phyloP scores from a whole-genome alignment of 2,113 vertebrate species.

The Tinamus guttatus region DNA sequence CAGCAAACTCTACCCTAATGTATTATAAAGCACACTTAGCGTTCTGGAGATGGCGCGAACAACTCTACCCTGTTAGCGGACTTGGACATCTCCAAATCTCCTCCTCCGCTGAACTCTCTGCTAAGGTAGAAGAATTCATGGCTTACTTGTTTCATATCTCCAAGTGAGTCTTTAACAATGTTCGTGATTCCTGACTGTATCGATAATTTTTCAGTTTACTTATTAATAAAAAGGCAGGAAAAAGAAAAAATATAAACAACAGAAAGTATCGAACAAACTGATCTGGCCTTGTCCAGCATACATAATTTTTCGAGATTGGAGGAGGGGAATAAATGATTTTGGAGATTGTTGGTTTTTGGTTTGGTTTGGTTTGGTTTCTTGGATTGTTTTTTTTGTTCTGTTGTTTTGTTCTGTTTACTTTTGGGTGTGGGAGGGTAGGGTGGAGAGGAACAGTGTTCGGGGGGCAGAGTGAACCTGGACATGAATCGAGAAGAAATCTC shows the following conservation, averaged over 20 bases:
- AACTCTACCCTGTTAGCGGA: constrained; percentile 71
- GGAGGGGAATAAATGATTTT: constrained; percentile 79
- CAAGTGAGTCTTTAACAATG: constrained; percentile 91
- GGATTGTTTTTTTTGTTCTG: constrained; percentile 59
- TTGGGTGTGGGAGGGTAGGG: constrained; percentile 42
- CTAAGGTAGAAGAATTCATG: constrained; percentile 90
- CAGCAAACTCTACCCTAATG: constrained; percentile 89
- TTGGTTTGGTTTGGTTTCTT: constrained; percentile 65
- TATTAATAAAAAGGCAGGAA: constrained; percentile 25
- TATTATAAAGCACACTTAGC: constrained; percentile 95
- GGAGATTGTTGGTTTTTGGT: constrained; percentile 63
- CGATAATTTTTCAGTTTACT: constrained; percentile 73
- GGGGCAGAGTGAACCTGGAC: constrained; percentile 60
- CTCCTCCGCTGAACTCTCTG: constrained; percentile 85
- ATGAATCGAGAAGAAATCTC: constrained; percentile 66
- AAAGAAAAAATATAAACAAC: constrained; percentile 41
- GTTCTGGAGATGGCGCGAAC: constrained; percentile 67
- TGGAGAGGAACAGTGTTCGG: constrained; percentile 17
- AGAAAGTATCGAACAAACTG: constrained; percentile 48
- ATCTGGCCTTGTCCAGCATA: constrained; percentile 77
- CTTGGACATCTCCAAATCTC: constrained; percentile 85
- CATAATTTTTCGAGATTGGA: constrained; percentile 77
- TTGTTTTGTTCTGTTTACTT: constrained; percentile 46
- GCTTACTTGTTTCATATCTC: constrained; percentile 91
- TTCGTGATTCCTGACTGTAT: constrained; percentile 82